phyloP scores from a whole-genome alignment of 2,113 vertebrate species.

The Thunnus thynnus region DNA sequence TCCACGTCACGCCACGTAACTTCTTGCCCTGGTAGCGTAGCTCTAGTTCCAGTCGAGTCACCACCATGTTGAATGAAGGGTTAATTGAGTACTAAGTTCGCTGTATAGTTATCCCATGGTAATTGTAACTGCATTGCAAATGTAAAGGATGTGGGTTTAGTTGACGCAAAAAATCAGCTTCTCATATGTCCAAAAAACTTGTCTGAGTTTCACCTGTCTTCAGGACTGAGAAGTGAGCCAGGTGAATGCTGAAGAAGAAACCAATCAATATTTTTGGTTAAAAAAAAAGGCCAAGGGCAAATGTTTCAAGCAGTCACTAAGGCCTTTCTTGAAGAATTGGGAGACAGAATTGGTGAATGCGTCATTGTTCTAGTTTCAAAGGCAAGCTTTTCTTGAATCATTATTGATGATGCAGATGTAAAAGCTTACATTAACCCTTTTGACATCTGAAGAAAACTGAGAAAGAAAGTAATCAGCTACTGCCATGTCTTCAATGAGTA shows the following conservation, averaged over 20 bases:
- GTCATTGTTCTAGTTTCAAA: neutral
- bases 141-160: neutral
- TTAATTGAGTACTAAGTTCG: slow-evolving; percentile 1
- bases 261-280: slow-evolving; percentile 24
- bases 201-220: neutral
- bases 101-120: slow-evolving; percentile 47
- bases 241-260: slow-evolving; percentile 15
- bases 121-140: neutral
- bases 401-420: neutral
- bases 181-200: slow-evolving; percentile 15
- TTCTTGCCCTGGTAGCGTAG: slow-evolving; percentile 90
- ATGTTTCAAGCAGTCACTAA: slow-evolving; percentile 5
- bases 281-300: slow-evolving; percentile 26
- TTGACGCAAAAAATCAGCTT: neutral
- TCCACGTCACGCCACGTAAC: slow-evolving; percentile 92
- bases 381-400: neutral
- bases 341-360: slow-evolving; percentile 6
- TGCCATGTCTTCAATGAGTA: neutral
- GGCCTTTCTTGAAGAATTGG: slow-evolving; percentile 18
- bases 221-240: neutral
- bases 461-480: neutral
- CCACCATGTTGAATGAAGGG: slow-evolving; percentile 84
- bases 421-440: neutral
- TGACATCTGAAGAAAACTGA: neutral
- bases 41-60: slow-evolving; percentile 92